phyloP scores from a whole-genome alignment of 2,888 invertebrate species.

The Punctoribates punctum region DNA sequence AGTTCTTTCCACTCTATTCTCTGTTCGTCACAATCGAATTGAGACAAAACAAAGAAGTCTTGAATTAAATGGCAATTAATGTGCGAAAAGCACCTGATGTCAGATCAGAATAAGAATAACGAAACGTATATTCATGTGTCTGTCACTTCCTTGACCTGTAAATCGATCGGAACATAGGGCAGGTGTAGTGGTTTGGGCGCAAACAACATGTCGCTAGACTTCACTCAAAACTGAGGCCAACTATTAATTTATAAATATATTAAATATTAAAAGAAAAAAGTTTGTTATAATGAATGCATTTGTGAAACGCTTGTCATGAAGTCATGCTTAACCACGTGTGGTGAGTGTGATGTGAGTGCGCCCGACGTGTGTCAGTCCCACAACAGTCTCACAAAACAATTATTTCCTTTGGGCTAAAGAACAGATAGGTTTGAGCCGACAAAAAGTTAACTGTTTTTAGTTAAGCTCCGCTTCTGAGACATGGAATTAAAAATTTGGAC shows the following conservation, averaged over 20 bases:
- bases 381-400: background rate
- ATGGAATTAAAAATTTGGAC: background rate
- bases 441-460: background rate
- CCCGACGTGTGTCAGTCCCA: slow-evolving; percentile 8
- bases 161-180: background rate
- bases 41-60: slow-evolving; percentile 22
- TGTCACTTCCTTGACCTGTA: slow-evolving; percentile 20
- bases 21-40: background rate
- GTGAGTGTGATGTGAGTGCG: background rate
- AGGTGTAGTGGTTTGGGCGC: slow-evolving; percentile 20
- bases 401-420: background rate
- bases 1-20: background rate
- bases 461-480: no score
- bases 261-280: slow-evolving; percentile 15
- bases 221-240: background rate
- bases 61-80: slow-evolving; percentile 12
- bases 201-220: slow-evolving; percentile 21
- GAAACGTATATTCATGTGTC: background rate
- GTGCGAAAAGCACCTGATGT: slow-evolving; percentile 24
- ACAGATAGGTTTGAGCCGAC: background rate
- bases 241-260: slow-evolving; percentile 14
- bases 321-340: slow-evolving; percentile 28
- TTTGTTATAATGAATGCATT: slow-evolving; percentile 1
- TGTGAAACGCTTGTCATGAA: slow-evolving; percentile 27
- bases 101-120: background rate